These are phyloP conservation scores for Chymomyza fuscimana DNA, from an alignment of 2,888 invertebrate species.

Conservation along the genomic window DNA sequence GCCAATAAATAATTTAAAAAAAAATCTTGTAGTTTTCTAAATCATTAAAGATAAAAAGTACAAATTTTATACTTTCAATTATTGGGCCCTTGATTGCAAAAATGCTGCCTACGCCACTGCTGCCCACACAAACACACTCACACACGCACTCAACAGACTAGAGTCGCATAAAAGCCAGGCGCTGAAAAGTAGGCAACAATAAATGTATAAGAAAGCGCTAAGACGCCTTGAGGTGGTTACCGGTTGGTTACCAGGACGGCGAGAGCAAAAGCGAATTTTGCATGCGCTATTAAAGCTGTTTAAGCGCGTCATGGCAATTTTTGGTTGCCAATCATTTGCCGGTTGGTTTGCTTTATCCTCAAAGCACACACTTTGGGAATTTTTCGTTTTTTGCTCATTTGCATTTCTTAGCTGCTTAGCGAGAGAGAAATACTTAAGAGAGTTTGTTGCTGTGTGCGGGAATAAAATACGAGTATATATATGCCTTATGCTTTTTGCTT, in stretches of 20 bases:
- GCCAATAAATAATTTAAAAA: too few species aligned
- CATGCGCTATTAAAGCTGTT: conserved; percentile 67
- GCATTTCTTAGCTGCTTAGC: conserved; percentile 20
- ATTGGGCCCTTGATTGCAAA: too few species aligned
- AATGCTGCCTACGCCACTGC: too few species aligned
- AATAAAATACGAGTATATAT: neutral
- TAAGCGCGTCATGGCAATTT: conserved; percentile 55
- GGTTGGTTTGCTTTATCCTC: neutral
- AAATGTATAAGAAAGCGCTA: neutral
- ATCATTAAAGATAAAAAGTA: too few species aligned
- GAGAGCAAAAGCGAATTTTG: conserved; percentile 31
- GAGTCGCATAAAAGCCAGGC: conserved; percentile 27
- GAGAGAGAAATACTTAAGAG: conserved; percentile 28
- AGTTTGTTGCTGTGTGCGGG: conserved; percentile 2
- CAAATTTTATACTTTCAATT: too few species aligned
- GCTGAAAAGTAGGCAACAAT: conserved; percentile 57
- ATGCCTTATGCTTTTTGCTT: neutral
- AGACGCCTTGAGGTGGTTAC: neutral
- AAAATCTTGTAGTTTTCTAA: too few species aligned
- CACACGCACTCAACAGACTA: neutral
- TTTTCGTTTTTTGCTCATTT: conserved; percentile 10
- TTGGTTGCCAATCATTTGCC: conserved; percentile 24
- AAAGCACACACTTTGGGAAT: neutral
- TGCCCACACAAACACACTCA: conserved; percentile 16
- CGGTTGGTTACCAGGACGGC: conserved; percentile 17